Evolutionary conservation across 92 coral and sea anemone genomes (phyloP).

Genomic region (Epizoanthus scotinus): DNA sequence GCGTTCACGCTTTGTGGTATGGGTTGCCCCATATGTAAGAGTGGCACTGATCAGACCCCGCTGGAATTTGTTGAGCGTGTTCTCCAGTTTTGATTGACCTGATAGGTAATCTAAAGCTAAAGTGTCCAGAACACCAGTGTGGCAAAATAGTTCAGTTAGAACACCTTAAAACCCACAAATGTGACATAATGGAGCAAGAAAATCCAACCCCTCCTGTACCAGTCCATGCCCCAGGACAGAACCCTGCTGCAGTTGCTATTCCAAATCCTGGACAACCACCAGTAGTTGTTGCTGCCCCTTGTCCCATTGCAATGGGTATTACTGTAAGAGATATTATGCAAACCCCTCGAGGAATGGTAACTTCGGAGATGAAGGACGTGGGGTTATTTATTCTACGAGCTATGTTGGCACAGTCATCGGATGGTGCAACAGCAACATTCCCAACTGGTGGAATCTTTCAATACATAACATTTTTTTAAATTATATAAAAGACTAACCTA

Average conservation of each 20-base stretch:
- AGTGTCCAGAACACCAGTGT: background rate
- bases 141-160: background rate
- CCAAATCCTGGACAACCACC: background rate
- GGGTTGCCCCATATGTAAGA: constrained; percentile 20
- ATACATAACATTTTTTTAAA: too few species aligned
- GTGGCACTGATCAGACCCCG: background rate
- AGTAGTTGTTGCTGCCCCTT: background rate
- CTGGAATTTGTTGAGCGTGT: background rate
- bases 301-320: too few species aligned
- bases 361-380: constrained; percentile 9
- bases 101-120: background rate
- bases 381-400: constrained; percentile 7
- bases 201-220: too few species aligned
- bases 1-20: constrained; percentile 10
- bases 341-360: background rate
- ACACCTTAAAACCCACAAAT: background rate
- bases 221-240: too few species aligned
- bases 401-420: background rate
- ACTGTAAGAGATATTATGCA: background rate
- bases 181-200: background rate
- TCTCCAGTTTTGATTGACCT: background rate
- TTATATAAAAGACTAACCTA: too few species aligned
- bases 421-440: constrained; percentile 9
- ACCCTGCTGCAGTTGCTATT: background rate
- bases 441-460: constrained; percentile 13